Base-by-base conservation (phyloP, 2,113 vertebrate genomes). In the Misgurnus anguillicaudatus region DNA sequence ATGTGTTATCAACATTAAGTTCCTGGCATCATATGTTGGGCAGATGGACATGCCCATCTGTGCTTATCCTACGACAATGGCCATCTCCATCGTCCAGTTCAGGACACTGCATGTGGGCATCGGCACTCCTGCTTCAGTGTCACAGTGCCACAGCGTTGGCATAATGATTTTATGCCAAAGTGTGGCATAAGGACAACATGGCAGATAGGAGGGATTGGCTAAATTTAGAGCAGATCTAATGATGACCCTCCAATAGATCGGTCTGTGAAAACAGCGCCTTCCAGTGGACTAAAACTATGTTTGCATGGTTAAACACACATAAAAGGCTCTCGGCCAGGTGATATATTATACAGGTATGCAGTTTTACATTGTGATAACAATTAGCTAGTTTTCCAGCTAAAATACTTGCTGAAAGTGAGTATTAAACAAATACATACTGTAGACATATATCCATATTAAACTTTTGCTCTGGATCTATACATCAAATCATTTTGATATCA, bases 41-140 rank as follows among this genome's bases (percentile, higher is more conserved):
- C 92, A 93, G 90, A 92, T 91, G 92, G 90, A 79, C 47, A 82
- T 72, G 67, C 86, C 87, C 83, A 75, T 64, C 84, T 76, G 65
- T 74, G 57, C 53, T 79, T 75, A 72, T 68, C 67, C 70, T 79
- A 71, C 42, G 51, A 47, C 8, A 77, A 39, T 80, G 80, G 77
- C 80, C 5, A 9, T 63, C 82, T 82, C 77, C 83, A 82, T 51
- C 14, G 39, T 71, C 48, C 73, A 57, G 51, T 55, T 14, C 38
- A 62, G 36, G 68, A 55, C 76, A 47, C 75, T 16, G 24, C 24
- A 31, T 31, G n/a, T 53, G 76, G 31, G 38, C 16, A 55, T 71
- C 47, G 24, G 6, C 21, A 55, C 24, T 41, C 53, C 47, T 58
- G 69, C 55, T 84, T 66, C 58, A 75, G 16, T 42, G 16, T 71